phyloP scores from a whole-genome alignment of 2,888 invertebrate genomes.

The Melipona bicolor region DNA sequence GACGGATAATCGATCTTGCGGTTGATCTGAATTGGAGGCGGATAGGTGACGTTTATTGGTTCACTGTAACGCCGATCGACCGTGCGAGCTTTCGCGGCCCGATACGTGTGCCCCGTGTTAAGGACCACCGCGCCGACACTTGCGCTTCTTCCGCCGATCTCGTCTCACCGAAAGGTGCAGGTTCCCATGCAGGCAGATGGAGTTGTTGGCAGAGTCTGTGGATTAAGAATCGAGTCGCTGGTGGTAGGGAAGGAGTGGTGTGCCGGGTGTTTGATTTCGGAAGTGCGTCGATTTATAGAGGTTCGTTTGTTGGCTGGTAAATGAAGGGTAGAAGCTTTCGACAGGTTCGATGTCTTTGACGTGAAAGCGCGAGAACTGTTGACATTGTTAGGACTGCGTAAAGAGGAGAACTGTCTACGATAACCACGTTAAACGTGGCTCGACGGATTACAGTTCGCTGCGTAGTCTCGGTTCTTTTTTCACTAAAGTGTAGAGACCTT shows the following conservation, averaged over 20 bases:
- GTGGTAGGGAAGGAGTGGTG: neutral
- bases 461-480: neutral
- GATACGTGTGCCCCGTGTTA: constrained; percentile 3
- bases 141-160: neutral
- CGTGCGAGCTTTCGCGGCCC: constrained; percentile 10
- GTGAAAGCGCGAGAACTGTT: neutral
- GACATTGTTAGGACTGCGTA: neutral
- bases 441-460: neutral
- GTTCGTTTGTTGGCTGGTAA: neutral
- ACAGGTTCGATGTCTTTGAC: neutral
- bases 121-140: neutral
- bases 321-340: neutral
- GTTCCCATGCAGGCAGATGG: neutral
- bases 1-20: constrained; percentile 64
- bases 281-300: neutral
- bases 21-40: constrained; percentile 54
- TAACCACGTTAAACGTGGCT: neutral
- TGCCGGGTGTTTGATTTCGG: neutral
- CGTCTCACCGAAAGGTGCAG: neutral
- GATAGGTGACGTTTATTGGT: constrained; percentile 61
- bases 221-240: neutral
- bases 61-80: constrained; percentile 51
- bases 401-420: neutral
- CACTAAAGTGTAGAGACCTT: neutral
- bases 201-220: neutral